These are phyloP conservation scores for Numida meleagris DNA, from an alignment of 2,113 vertebrate genomes.

Conservation along the genomic window DNA sequence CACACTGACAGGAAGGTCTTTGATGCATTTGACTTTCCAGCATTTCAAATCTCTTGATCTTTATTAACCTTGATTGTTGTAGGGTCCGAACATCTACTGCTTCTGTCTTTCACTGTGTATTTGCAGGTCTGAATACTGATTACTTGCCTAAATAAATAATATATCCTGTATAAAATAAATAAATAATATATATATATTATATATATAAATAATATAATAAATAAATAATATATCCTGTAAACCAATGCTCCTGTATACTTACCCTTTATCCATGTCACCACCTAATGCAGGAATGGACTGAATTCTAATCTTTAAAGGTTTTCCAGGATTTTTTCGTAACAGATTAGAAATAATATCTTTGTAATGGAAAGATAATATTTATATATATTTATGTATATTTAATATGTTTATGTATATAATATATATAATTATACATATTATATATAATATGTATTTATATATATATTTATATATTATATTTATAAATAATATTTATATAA, in stretches of 20 bases:
- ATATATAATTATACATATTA: too few relatives aligned
- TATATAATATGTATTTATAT: too few relatives aligned
- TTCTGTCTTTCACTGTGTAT: neutral
- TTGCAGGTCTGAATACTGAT: neutral
- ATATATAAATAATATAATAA: too few relatives aligned
- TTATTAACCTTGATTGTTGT: neutral
- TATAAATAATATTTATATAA: too few relatives aligned
- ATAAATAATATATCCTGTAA: too few relatives aligned
- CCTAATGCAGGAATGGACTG: neutral
- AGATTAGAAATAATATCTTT: neutral
- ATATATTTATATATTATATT: too few relatives aligned
- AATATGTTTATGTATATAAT: too few relatives aligned
- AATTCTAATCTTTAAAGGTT: accelerated
- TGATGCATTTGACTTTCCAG: neutral
- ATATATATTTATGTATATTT: too few relatives aligned
- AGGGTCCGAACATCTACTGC: neutral
- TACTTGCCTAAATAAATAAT: neutral
- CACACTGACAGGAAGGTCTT: neutral
- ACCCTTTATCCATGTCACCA: neutral
- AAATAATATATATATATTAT: too few relatives aligned
- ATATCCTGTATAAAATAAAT: too few relatives aligned
- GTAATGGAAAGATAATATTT: neutral
- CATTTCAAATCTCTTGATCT: neutral
- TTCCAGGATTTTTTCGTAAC: neutral
- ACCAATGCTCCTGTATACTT: neutral